These are phyloP conservation scores for Kryptolebias marmoratus DNA, from an alignment of 2,113 vertebrate genomes.

Conservation along the genomic window DNA sequence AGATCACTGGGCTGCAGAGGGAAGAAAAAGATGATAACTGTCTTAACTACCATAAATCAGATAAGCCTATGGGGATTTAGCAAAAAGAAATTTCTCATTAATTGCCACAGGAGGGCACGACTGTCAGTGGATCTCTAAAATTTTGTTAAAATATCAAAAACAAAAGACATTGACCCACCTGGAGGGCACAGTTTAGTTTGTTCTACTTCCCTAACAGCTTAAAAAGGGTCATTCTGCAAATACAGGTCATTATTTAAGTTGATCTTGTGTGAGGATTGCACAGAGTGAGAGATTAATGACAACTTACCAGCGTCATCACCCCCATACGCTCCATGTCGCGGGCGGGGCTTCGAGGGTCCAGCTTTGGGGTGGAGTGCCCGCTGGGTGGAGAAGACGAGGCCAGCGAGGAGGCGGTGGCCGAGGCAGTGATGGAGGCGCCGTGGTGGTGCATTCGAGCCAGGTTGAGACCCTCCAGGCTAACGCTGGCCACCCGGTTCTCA, in stretches of 20 bases:
- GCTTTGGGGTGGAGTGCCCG: conserved; percentile 95
- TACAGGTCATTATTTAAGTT: no score
- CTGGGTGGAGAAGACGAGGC: conserved; percentile 98
- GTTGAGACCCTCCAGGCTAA: conserved; percentile 96
- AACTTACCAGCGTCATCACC: conserved; percentile 93
- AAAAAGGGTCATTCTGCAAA: no score
- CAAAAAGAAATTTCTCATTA: no score
- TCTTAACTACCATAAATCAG: neutral
- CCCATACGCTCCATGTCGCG: conserved; percentile 98
- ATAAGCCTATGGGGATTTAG: no score
- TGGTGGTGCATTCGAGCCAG: conserved; percentile 92
- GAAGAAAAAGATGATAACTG: conserved; percentile 11
- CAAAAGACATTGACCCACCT: no score
- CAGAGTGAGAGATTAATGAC: neutral
- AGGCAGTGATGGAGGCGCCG: conserved; percentile 93
- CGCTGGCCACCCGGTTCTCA: conserved; percentile 95
- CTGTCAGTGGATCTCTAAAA: no score
- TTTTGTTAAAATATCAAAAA: no score
- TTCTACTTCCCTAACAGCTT: no score
- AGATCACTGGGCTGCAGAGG: conserved; percentile 91
- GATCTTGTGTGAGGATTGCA: no score
- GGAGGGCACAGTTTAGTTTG: no score
- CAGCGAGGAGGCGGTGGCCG: conserved; percentile 94
- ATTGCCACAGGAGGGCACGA: no score
- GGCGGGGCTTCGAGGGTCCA: conserved; percentile 92